Percentiles rank a stretch among this genome's conserved stretches.
Conservation (phyloP, 1,140 invertebrate genomes). For the Anoplophora glabripennis region DNA sequence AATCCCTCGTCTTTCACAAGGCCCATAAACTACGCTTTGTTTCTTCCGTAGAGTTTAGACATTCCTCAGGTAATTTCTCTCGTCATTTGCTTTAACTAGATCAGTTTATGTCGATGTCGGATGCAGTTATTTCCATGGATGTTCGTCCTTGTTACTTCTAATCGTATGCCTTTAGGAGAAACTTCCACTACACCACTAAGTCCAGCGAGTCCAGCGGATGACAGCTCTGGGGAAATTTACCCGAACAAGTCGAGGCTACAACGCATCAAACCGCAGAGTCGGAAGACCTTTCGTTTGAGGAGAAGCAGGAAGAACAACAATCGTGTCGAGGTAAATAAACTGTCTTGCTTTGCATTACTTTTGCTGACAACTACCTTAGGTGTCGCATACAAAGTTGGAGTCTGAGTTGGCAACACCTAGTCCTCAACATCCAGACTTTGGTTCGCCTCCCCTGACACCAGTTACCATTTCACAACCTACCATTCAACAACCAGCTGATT, state of each 20-base stretch:
- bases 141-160: not conserved
- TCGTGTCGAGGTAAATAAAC: constrained; percentile 47
- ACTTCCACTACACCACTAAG: constrained; percentile 70
- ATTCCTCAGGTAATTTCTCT: constrained; percentile 64
- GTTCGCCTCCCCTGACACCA: constrained; percentile 6
- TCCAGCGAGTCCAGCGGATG: constrained; percentile 66
- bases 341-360: constrained; percentile 15
- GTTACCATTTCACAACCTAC: not conserved
- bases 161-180: constrained; percentile 55
- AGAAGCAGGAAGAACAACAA: constrained; percentile 65
- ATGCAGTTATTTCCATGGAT: not conserved
- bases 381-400: constrained; percentile 28
- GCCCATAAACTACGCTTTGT: constrained; percentile 74
- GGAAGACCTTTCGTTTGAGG: constrained; percentile 87
- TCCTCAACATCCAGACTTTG: constrained; percentile 14
- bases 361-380: constrained; percentile 6
- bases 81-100: not conserved
- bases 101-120: not conserved
- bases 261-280: constrained; percentile 87
- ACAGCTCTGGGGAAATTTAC: constrained; percentile 61
- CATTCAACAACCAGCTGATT: not conserved
- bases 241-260: constrained; percentile 77
- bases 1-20: constrained; percentile 57
- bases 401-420: constrained; percentile 12
- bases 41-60: constrained; percentile 70